Evolutionary conservation across 2,888 invertebrate genomes (phyloP).

Genomic region (Protonemura montana): DNA sequence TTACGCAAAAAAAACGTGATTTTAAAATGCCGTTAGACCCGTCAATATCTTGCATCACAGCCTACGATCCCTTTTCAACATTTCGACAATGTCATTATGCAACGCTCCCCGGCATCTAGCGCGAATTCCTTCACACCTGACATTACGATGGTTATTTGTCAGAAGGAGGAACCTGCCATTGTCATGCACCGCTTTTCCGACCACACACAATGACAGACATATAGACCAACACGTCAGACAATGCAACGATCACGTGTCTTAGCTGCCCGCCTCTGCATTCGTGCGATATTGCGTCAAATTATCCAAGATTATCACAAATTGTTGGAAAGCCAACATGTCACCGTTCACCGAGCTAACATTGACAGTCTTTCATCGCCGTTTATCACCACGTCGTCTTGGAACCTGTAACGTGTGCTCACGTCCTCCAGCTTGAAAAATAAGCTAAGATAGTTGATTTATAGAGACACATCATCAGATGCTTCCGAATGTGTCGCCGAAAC

Average conservation of each 20-base stretch:
- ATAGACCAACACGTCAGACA: neutral
- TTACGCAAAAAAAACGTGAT: neutral
- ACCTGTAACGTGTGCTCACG: too few species aligned
- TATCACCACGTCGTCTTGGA: too few species aligned
- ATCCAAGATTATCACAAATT: too few species aligned
- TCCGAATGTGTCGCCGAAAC: too few species aligned
- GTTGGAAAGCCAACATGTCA: too few species aligned
- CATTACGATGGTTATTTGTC: neutral
- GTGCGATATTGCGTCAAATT: too few species aligned
- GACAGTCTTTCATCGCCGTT: too few species aligned
- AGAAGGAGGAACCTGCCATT: neutral
- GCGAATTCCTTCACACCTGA: neutral
- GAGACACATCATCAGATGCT: too few species aligned
- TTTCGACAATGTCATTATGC: neutral
- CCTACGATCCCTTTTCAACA: neutral
- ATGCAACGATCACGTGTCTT: neutral
- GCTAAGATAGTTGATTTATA: too few species aligned
- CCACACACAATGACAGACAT: constrained; percentile 3
- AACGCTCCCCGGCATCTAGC: neutral
- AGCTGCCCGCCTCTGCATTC: neutral
- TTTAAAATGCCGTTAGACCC: neutral
- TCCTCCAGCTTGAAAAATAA: too few species aligned
- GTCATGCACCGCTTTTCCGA: neutral
- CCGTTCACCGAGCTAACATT: too few species aligned
- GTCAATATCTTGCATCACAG: neutral